Conservation (phyloP, 2,113 vertebrate genomes). For the Rhinichthys klamathensis region DNA sequence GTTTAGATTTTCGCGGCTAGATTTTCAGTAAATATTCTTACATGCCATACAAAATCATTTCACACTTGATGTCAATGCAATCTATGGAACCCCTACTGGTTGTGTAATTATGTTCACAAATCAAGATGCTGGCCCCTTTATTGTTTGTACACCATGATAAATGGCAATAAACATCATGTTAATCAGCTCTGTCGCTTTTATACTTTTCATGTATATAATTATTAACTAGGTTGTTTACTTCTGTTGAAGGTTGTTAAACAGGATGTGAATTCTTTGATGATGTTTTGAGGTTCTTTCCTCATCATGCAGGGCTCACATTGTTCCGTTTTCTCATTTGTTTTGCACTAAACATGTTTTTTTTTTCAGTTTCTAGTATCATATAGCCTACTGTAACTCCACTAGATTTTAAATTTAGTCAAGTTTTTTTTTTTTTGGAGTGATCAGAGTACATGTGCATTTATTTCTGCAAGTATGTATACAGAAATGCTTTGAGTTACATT, state of each 20-base stretch:
- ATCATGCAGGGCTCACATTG: neutral
- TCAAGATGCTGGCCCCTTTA: neutral
- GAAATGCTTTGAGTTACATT: neutral
- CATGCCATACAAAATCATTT: neutral
- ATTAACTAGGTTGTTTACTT: neutral
- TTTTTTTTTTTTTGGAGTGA: neutral
- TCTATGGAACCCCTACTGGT: neutral
- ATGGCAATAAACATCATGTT: constrained; percentile 24
- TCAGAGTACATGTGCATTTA: neutral
- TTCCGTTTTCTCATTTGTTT: constrained; percentile 2
- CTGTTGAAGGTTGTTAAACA: constrained; percentile 20
- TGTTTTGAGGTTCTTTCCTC: constrained; percentile 17
- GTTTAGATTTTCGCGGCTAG: neutral
- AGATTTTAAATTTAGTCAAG: neutral
- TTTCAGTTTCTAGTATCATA: too few relatives aligned
- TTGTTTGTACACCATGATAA: constrained; percentile 7
- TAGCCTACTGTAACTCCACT: neutral
- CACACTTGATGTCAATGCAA: neutral
- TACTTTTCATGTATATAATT: neutral
- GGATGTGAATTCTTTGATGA: constrained; percentile 38
- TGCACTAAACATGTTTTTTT: neutral
- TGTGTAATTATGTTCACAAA: neutral
- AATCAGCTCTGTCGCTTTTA: neutral
- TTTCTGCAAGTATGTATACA: neutral
- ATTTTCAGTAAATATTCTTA: neutral